Evolutionary conservation across 2,888 invertebrate species (phyloP).

Genomic region (Perdita meconis): DNA sequence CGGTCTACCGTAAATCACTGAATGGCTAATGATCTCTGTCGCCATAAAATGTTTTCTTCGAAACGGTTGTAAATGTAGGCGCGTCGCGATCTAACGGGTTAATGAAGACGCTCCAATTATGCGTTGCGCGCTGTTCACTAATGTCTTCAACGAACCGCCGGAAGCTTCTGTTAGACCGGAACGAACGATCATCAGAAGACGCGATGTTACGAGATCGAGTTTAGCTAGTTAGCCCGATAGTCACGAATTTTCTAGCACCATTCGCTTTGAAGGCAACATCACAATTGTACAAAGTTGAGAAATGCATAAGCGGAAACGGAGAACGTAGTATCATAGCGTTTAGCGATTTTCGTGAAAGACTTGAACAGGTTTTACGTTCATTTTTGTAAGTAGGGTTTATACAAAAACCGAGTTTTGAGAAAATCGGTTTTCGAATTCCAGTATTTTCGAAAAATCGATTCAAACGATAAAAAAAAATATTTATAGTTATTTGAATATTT

Average conservation of each 20-base stretch:
- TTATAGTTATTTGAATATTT: too few relatives aligned
- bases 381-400: constrained; percentile 15
- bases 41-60: too few relatives aligned
- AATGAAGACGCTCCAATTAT: constrained; percentile 23
- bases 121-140: constrained; percentile 9
- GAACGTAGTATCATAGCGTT: constrained; percentile 6
- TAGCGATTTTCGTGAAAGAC: constrained; percentile 13
- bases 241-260: constrained; percentile 3
- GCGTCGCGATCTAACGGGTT: constrained; percentile 34
- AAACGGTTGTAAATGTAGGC: too few relatives aligned
- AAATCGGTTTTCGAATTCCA: too few relatives aligned
- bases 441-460: too few relatives aligned
- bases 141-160: constrained; percentile 5
- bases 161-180: background rate
- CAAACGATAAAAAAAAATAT: too few relatives aligned
- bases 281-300: constrained; percentile 19
- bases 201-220: constrained; percentile 13
- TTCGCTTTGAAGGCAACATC: constrained; percentile 4
- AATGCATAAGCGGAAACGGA: background rate
- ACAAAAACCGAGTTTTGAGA: too few relatives aligned
- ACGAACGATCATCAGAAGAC: constrained; percentile 9
- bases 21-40: too few relatives aligned
- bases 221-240: constrained; percentile 12
- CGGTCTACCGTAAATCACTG: too few relatives aligned
- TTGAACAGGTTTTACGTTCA: constrained; percentile 12